phyloP scores from a whole-genome alignment of 2,888 invertebrate species.

The Palloptera scutellata region DNA sequence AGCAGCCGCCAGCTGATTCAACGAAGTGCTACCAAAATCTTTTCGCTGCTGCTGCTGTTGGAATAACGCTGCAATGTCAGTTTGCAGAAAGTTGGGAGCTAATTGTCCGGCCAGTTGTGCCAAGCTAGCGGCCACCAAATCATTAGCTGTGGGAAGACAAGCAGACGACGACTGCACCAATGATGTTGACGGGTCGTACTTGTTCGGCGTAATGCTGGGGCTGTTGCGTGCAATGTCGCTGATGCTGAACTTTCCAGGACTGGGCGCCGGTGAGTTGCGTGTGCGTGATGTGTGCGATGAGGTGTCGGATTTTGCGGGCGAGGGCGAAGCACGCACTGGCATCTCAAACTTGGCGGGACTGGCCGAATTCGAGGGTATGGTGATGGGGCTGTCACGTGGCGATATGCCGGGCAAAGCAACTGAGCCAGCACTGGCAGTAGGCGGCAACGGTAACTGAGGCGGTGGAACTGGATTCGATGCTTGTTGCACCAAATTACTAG shows the following conservation, averaged over 20 bases:
- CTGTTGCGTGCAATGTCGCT: constrained; percentile 62
- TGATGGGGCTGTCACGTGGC: constrained; percentile 63
- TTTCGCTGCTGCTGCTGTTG: constrained; percentile 58
- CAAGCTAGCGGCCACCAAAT: constrained; percentile 62
- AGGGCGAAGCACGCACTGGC: constrained; percentile 69
- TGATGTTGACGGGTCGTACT: constrained; percentile 50
- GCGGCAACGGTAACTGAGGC: constrained; percentile 51
- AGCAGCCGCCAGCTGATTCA: constrained; percentile 61
- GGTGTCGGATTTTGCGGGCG: constrained; percentile 69
- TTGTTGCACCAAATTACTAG: background rate
- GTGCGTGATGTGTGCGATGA: constrained; percentile 68
- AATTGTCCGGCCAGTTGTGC: constrained; percentile 62
- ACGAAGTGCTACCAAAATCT: constrained; percentile 60
- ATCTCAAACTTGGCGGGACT: constrained; percentile 67
- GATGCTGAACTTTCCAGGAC: constrained; percentile 62
- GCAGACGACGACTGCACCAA: constrained; percentile 42
- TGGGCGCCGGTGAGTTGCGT: constrained; percentile 67
- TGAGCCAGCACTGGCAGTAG: constrained; percentile 55
- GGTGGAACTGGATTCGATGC: constrained; percentile 19
- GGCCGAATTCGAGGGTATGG: constrained; percentile 62
- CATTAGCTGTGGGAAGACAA: constrained; percentile 55
- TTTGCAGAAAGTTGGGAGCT: constrained; percentile 60
- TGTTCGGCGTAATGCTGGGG: constrained; percentile 61
- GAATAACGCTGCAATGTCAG: constrained; percentile 59
- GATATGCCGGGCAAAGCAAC: constrained; percentile 49